Percentiles rank a stretch among this genome's conserved stretches.
phyloP scores from a whole-genome alignment of 2,888 invertebrate genomes.

The Calameuta filiformis region DNA sequence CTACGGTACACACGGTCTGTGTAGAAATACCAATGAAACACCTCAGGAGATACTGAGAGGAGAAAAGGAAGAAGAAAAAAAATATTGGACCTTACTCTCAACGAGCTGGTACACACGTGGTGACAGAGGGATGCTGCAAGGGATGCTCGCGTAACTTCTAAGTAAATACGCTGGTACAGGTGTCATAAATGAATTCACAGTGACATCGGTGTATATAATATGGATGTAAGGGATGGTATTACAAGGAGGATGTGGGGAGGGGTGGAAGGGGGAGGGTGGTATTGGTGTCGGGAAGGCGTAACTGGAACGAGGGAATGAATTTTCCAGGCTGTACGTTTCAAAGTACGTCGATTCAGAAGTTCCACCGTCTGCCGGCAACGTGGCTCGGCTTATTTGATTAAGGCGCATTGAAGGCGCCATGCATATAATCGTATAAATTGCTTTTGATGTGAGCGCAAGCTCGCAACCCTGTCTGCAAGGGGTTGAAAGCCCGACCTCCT shows the following conservation, averaged over 20 bases:
- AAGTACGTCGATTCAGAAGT: conserved; percentile 21
- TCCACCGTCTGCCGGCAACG: conserved; percentile 21
- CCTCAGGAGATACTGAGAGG: not conserved
- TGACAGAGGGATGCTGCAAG: not conserved
- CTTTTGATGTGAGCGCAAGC: conserved; percentile 53
- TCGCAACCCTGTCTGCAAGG: conserved; percentile 31
- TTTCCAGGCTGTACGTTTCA: conserved; percentile 40
- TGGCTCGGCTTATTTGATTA: conserved; percentile 51
- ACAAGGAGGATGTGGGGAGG: no score
- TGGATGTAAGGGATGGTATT: not conserved
- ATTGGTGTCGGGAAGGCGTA: conserved; percentile 17
- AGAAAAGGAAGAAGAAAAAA: not conserved
- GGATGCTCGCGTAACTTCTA: no score
- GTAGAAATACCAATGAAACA: not conserved
- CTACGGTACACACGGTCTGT: not conserved
- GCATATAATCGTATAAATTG: conserved; percentile 60
- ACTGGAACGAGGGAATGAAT: conserved; percentile 23
- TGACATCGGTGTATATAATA: not conserved
- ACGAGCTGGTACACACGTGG: not conserved
- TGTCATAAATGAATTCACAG: not conserved
- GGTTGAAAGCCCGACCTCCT: conserved; percentile 42
- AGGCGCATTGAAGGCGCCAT: conserved; percentile 54
- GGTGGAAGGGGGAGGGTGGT: no score
- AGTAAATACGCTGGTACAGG: no score
- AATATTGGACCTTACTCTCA: not conserved